Conservation (phyloP, 1,140 invertebrate genomes). For the Drosophila parvula region DNA sequence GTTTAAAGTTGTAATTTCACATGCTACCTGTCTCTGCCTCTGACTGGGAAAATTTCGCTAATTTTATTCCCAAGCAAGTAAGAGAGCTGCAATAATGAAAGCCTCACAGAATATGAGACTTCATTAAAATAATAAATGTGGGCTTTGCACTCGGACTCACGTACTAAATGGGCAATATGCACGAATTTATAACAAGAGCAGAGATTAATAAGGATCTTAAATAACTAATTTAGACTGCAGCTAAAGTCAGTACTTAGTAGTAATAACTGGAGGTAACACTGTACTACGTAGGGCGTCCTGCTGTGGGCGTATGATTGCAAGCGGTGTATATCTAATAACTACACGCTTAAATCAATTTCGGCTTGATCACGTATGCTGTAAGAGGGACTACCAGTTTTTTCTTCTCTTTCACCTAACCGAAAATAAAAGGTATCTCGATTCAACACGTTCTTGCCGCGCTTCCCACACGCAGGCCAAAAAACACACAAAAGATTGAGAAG, state of each 20-base stretch:
- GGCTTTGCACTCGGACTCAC: background rate
- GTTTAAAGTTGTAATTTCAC: conserved; percentile 18
- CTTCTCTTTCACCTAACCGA: conserved; percentile 18
- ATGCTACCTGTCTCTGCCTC: conserved; percentile 2
- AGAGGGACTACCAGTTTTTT: conserved; percentile 15
- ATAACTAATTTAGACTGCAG: background rate
- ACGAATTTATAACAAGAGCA: background rate
- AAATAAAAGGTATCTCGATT: conserved; percentile 50
- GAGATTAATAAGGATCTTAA: background rate
- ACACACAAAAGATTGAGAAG: conserved; percentile 22
- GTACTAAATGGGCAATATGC: background rate
- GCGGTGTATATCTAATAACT: conserved; percentile 56
- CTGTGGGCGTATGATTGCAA: conserved; percentile 29
- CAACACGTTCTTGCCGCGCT: conserved; percentile 50
- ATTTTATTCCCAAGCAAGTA: conserved; percentile 4
- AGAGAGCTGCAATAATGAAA: conserved; percentile 9
- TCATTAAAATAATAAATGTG: conserved; percentile 7
- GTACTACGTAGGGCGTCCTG: conserved; percentile 7
- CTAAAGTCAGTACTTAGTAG: background rate
- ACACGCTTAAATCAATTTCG: conserved; percentile 68
- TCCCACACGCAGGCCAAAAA: conserved; percentile 31
- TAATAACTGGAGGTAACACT: background rate
- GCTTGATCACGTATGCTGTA: conserved; percentile 61
- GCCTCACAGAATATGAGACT: conserved; percentile 14
- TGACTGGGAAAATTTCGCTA: conserved; percentile 13